These are phyloP conservation scores for Axinella damicornis DNA, from an alignment of 37 sponge, comb jelly and placozoan species.

Conservation along the genomic window DNA sequence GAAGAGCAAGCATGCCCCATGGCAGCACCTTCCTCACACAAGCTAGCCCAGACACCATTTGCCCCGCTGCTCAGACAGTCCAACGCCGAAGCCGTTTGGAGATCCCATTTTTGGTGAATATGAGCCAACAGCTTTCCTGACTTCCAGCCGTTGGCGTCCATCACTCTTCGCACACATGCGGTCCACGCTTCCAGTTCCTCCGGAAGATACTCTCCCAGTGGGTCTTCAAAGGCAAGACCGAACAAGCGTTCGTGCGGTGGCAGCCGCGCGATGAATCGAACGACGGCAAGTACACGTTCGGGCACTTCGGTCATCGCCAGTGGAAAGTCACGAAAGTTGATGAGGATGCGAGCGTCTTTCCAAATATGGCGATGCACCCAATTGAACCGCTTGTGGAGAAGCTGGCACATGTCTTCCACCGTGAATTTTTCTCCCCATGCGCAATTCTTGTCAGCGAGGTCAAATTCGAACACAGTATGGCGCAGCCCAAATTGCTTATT, in stretches of 20 bases:
- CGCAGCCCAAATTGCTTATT: conserved; percentile 61
- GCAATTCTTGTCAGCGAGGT: conserved; percentile 31
- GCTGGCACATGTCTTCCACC: conserved; percentile 63
- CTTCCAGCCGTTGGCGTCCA: conserved; percentile 69
- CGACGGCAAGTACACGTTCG: conserved; percentile 66
- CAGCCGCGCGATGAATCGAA: conserved; percentile 48
- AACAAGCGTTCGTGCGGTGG: conserved; percentile 58
- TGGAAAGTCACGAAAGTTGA: conserved; percentile 81
- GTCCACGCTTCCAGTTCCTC: conserved; percentile 56
- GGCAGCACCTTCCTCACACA: conserved; percentile 87
- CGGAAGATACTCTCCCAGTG: conserved; percentile 72
- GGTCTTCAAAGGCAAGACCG: conserved; percentile 76
- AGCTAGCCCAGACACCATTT: conserved; percentile 82
- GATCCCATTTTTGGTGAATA: conserved; percentile 84
- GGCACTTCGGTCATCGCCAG: conserved; percentile 54
- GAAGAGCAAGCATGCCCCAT: conserved; percentile 85
- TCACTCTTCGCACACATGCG: conserved; percentile 42
- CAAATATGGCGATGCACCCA: conserved; percentile 45
- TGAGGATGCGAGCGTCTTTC: conserved; percentile 42
- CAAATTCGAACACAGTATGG: conserved; percentile 74
- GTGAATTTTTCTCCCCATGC: conserved; percentile 73
- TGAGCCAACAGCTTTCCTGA: conserved; percentile 74
- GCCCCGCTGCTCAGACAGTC: conserved; percentile 78
- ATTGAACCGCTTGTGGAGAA: conserved; percentile 57
- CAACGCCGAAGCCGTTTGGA: conserved; percentile 63